These are phyloP conservation scores for Papilio protenor DNA, from an alignment of 2,888 invertebrate genomes.

Conservation along the genomic window DNA sequence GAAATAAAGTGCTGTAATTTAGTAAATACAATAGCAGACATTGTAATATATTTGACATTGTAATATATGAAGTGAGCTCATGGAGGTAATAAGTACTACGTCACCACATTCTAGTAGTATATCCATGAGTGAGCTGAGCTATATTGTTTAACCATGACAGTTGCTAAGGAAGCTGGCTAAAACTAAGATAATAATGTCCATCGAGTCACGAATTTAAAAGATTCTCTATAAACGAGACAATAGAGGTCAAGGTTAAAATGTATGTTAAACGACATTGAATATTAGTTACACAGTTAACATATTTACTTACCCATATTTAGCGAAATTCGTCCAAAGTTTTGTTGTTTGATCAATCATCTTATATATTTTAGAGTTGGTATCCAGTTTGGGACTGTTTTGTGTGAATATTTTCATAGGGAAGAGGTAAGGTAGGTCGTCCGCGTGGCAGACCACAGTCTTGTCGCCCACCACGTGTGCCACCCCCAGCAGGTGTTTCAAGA, in stretches of 20 bases:
- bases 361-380: constrained; percentile 48
- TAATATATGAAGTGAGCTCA: no score
- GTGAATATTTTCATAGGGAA: constrained; percentile 47
- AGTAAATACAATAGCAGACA: not conserved
- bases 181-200: not conserved
- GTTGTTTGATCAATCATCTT: constrained; percentile 55
- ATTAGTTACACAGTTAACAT: no score
- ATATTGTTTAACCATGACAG: not conserved
- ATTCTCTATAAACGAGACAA: not conserved
- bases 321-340: constrained; percentile 62
- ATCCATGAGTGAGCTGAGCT: no score
- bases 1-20: no score
- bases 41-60: no score
- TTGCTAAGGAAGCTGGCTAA: no score
- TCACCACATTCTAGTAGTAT: no score
- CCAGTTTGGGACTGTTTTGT: constrained; percentile 41
- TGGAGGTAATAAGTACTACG: no score
- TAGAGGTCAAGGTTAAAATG: not conserved
- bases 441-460: constrained; percentile 41
- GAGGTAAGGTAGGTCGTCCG: constrained; percentile 48
- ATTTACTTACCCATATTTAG: constrained; percentile 61
- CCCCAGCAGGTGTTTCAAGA: constrained; percentile 48
- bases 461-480: constrained; percentile 37
- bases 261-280: not conserved
- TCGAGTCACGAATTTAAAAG: not conserved